Conservation (phyloP, 2,113 vertebrate genomes). For the Leiothrix lutea region DNA sequence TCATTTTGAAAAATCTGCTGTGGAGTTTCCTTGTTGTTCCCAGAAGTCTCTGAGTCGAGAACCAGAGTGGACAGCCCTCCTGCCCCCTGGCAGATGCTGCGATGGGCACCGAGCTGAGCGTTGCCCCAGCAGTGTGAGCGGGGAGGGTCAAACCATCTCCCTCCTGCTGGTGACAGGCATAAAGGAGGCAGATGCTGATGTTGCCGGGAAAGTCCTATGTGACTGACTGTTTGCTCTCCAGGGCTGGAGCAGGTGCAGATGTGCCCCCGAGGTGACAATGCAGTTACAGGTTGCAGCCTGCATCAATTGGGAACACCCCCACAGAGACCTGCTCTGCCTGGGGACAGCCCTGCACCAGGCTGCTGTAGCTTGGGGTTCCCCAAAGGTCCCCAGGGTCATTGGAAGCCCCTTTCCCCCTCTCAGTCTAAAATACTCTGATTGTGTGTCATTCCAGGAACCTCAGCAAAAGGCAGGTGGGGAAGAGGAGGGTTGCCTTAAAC, state of each 20-base stretch:
- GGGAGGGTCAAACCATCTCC: fast-evolving
- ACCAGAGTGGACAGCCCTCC: fast-evolving
- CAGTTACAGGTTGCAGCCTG: too few relatives aligned
- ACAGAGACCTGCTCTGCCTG: neutral
- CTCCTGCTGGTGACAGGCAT: neutral
- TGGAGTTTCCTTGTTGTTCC: neutral
- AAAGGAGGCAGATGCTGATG: neutral
- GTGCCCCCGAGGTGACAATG: neutral
- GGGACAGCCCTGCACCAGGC: neutral
- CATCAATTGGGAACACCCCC: neutral
- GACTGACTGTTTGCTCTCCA: neutral
- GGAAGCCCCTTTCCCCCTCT: neutral
- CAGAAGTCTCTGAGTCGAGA: neutral
- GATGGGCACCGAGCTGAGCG: fast-evolving
- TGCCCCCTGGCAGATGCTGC: fast-evolving
- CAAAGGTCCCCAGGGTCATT: too few relatives aligned
- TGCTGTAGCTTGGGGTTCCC: fast-evolving
- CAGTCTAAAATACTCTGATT: neutral
- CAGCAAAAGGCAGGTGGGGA: neutral
- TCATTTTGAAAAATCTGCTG: neutral
- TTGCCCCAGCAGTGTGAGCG: neutral
- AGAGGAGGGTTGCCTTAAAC: neutral
- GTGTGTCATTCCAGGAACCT: neutral
- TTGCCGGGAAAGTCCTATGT: fast-evolving
- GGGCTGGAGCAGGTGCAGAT: neutral